Evolutionary conservation across 2,888 invertebrate genomes (phyloP).

Genomic region (Himalopsyche kuldschensis): DNA sequence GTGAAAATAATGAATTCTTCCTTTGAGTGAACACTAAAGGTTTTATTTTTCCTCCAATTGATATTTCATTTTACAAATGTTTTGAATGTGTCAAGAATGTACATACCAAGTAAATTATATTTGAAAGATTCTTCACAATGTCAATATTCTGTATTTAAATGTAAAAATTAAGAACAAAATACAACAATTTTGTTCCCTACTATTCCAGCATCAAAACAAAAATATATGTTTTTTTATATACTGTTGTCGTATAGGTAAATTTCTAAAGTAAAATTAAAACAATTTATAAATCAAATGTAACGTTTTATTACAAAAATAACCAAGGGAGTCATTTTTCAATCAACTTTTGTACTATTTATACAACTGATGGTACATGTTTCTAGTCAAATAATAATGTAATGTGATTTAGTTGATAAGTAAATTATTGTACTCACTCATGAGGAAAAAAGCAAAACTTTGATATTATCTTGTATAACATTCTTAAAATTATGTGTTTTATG

Average conservation of each 20-base stretch:
- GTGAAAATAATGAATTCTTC: no score
- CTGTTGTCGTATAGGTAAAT: not conserved
- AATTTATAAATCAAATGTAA: not conserved
- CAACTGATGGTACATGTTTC: conserved; percentile 13
- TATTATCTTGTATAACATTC: not conserved
- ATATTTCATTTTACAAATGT: no score
- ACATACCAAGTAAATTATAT: no score
- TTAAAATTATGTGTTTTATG: not conserved
- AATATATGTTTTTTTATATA: not conserved
- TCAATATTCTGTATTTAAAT: no score
- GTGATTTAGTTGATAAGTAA: conserved; percentile 20
- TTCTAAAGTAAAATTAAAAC: not conserved
- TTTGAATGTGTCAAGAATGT: no score
- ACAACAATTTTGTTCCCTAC: no score
- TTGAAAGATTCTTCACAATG: no score
- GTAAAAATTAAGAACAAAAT: no score
- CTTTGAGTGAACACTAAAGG: no score
- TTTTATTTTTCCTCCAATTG: no score
- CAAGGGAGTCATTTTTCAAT: not conserved
- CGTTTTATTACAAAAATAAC: not conserved
- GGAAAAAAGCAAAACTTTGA: not conserved
- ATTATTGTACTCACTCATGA: not conserved
- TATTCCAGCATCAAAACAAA: no score
- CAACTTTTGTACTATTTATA: conserved; percentile 7
- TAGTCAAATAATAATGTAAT: conserved; percentile 24